A percentile compares a stretch with the other conserved stretches of the same genome.
These are phyloP conservation scores for Apantesis nais DNA, from an alignment of 2,888 invertebrate genomes.

Conservation along the genomic window DNA sequence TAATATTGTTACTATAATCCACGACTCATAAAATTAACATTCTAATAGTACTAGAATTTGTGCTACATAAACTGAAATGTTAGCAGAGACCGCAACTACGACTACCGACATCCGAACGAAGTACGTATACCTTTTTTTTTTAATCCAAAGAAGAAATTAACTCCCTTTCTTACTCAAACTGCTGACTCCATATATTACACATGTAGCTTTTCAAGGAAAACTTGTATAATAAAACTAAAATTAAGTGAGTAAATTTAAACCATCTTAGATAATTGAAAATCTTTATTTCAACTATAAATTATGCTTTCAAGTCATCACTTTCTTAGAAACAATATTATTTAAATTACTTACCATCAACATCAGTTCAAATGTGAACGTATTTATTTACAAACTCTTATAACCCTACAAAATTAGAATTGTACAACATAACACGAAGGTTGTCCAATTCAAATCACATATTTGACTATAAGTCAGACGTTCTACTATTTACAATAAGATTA, in stretches of 20 bases:
- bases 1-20: no score
- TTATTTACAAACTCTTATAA: conserved; percentile 62
- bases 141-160: no score
- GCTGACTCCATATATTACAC: no score
- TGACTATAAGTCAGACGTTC: conserved; percentile 42
- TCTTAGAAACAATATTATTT: conserved; percentile 72
- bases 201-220: no score
- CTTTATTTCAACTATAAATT: conserved; percentile 81
- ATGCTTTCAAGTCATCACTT: conserved; percentile 65
- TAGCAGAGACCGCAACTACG: no score
- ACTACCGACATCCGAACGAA: no score
- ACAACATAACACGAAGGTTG: conserved; percentile 23
- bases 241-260: conserved; percentile 20
- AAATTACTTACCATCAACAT: conserved; percentile 66
- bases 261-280: conserved; percentile 56
- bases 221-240: background rate
- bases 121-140: no score
- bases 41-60: no score
- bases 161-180: no score
- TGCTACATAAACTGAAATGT: no score
- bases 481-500: conserved; percentile 48
- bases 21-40: no score
- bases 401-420: conserved; percentile 44
- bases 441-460: conserved; percentile 49
- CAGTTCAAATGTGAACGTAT: conserved; percentile 70